Evolutionary conservation across 2,888 invertebrate species (phyloP), one percentile per base, ranked within the genome.

Genomic region (Andrena haemorrhoa): DNA sequence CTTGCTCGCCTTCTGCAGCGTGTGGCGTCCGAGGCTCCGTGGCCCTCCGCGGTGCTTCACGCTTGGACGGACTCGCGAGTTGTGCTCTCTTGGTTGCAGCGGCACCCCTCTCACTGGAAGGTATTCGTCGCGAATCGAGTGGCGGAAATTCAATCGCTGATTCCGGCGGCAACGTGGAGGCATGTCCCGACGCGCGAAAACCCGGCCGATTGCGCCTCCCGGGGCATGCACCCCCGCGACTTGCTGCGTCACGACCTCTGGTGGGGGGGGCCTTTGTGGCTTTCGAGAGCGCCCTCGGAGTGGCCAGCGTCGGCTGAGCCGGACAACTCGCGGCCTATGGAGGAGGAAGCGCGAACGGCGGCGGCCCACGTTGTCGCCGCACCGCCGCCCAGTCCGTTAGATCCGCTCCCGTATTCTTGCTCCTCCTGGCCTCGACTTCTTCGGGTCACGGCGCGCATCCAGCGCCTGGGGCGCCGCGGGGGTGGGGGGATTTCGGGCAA

Each of bases 121-220:
- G 16, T 16, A 5, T 49, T 49, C n/a, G 49, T 49, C 0, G 16
- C 16, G n/a, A 49, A 49, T 1, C 16, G 49, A 0, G n/a, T 49
- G 0, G 0, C n/a, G 0, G 5, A n/a, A 7, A n/a, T 49, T 2
- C n/a, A n/a, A 1, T 16, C 16, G 0, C 0, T n/a, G 1, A 1
- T n/a, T 6, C 49, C 49, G 16, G 7, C 49, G 0, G 6, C n/a
- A 0, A 7, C 7, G 1, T 49, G 49, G 49, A 5, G n/a, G n/a
- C 6, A 51, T 2, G 7, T 49, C 1, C n/a, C 49, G 6, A 7
- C n/a, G 2, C 16, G 1, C 2, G 16, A n/a, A n/a, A n/a, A 49
- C 0, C 49, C 49, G 2, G 49, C 49, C 0, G 49, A 49, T 0
- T 49, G 49, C 1, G 49, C 6, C 0, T n/a, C 49, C 5, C 16